Base-by-base conservation (phyloP, 2,113 vertebrate genomes). In the Collichthys lucidus region DNA sequence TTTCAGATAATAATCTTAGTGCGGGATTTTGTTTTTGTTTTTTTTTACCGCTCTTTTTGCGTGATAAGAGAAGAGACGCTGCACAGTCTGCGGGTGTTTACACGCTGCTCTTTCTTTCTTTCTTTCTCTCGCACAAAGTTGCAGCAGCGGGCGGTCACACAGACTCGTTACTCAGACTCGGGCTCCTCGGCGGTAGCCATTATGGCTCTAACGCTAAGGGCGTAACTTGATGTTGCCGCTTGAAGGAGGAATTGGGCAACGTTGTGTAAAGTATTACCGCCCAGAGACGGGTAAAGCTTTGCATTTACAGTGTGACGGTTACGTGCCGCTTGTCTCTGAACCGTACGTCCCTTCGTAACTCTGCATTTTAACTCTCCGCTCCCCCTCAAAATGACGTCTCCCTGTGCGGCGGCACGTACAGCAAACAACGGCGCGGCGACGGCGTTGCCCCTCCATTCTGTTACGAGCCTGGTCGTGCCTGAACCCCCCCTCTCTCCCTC, bases 391-490 rank as follows among this genome's bases (percentile, higher is more conserved):
- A 94, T 94, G 95, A 95, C 95, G 95, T 95, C 91, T 93, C 92
- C 90, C 87, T 88, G 93, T 94, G 94, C 95, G 95, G 94, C 94
- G 85, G 94, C 93, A 95, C 95, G 95, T 94, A 95, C 93, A 84
- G 90, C 84, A 86, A 93, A 94, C 94, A 93, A 92, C 92, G 93
- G 90, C 93, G 78, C 94, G 84, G 82, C 92, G 89, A 82, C 89
- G 90, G 90, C 92, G 94, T 87, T 91, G 86, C 92, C 80, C 88
- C 93, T 93, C 92, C 92, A 91, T 91, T 89, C 89, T 76, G 82
- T 40, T 40, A 24, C 67, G 86, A 92, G 91, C 88, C 94, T 80
- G 88, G 85, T 88, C 35, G 35, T 83, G 93, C 79, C 64, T 82
- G 88, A 89, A 86, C 88, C 89, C 89, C 91, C 80, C 7, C 35